Evolutionary conservation across 2,888 invertebrate genomes (phyloP), one percentile per base, ranked within the genome.

Genomic region (Helleia helle): DNA sequence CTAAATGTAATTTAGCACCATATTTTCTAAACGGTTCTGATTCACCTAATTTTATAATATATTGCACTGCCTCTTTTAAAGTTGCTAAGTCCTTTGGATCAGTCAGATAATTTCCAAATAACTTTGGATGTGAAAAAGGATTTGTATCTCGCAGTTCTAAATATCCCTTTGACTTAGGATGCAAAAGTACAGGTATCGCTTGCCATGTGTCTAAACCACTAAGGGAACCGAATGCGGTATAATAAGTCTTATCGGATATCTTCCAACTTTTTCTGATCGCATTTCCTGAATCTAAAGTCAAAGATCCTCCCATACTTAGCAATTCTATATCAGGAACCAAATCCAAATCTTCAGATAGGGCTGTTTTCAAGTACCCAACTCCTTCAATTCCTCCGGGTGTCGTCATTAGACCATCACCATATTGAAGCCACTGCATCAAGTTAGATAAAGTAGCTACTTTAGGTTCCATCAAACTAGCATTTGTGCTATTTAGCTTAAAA

Each of bases 91-190:
- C 87, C 41, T 86, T 80, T 8, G 88, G 87, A 58, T 93, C 88
- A 0, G 87, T 85, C 43, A 95, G 88, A 61, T 95, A 96, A 54
- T 95, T 93, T 0, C 93, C 91, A 55, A 92, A 89, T 42, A 96
- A 86, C 44, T 90, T 85, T 0, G 96, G 95, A 57, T 90, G 88
- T 1, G 91, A 89, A 38, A 88, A 86, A 0, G 95, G 93, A 72
- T 94, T 88, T n/a, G 86, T 87, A 22, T 91, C 90, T 52, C 87
- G 87, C 1, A 97, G 83, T 60, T 87, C 88, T 0, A 95, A 61
- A 5, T 87, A 86, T 0, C 95, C 94, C 43, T 86, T 85, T 3
- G 94, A 94, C 62, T 88, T 88, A 0, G 95, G 94, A 52, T 91
- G 88, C 38, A 93, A 87, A 9, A 93, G 74, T 64, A 93, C 89